Base-by-base conservation (phyloP, 2,113 vertebrate genomes). In the Nettapus auritus region DNA sequence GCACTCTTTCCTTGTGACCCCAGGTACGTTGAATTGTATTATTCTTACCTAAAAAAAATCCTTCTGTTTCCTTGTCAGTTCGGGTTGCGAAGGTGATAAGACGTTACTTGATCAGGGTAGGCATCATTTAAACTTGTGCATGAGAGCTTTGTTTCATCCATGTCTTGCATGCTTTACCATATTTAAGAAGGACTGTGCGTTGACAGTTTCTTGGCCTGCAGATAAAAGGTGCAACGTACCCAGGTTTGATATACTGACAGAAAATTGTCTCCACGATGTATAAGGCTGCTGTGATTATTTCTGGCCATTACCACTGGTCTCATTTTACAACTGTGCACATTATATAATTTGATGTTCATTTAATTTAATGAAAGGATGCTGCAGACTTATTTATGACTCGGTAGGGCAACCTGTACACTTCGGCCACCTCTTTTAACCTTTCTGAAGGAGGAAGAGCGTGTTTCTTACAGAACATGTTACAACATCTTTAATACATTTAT, bases 321-420 rank as follows among this genome's bases (percentile, higher is more conserved):
- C 69, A 64, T 91, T 92, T 97, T 95, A 94, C 89, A 90, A 4
- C 82, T 29, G 9, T 83, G 96, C 71, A 57, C 77, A 78, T 97
- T 96, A 93, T 95, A 89, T 94, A 93, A 93, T 97, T 97, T 93
- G 95, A 92, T 82, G 69, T 69, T 81, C 90, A 52, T 90, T 90
- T 95, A 94, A 86, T 96, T 95, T 96, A 93, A 96, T 96, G 94
- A 95, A 94, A 88, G 70, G 83, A 90, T 96, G 81, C 88, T 93
- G 90, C 55, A 92, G 90, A 93, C 89, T 92, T 94, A 83, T 86
- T 97, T 88, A 89, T 56, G 90, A 53, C 92, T 95, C 50, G 11
- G 31, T 55, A 73, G 73, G 85, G 71, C 66, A 96, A 92, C 95
- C 75, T 91, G 56, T 82, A 12, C 0, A 1, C 69, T 86, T 92